Percentiles rank a stretch among this genome's conserved stretches.
phyloP scores from a whole-genome alignment of 2,888 invertebrate species.

The Eristalinus sepulchralis region DNA sequence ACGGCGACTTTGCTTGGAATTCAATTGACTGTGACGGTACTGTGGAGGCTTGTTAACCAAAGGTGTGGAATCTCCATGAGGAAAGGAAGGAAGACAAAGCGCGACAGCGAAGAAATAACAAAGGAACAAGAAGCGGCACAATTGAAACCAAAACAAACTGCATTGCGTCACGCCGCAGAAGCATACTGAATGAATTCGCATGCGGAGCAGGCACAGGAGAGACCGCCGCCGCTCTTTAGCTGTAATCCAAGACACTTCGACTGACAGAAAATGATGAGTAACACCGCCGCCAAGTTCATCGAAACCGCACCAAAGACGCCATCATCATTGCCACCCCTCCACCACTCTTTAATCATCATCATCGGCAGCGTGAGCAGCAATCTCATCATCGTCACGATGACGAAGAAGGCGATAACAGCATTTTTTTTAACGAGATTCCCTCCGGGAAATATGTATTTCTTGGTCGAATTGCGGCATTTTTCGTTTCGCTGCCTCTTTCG shows the following conservation, averaged over 20 bases:
- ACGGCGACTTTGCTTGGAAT: neutral
- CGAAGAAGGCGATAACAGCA: slow-evolving; percentile 53
- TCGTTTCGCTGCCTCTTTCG: neutral
- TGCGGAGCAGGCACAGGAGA: slow-evolving; percentile 7
- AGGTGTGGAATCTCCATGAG: neutral
- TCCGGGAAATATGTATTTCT: slow-evolving; percentile 31
- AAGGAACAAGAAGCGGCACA: slow-evolving; percentile 22
- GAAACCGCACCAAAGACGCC: slow-evolving; percentile 37
- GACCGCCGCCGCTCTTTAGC: neutral
- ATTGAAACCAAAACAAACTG: slow-evolving; percentile 43
- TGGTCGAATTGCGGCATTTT: slow-evolving; percentile 41
- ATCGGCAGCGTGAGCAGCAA: neutral
- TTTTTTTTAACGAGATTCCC: slow-evolving; percentile 58
- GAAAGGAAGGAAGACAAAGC: slow-evolving; percentile 15
- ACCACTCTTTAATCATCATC: neutral
- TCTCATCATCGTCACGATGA: slow-evolving; percentile 13
- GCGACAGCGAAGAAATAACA: neutral
- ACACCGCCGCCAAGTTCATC: slow-evolving; percentile 38
- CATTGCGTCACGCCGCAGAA: slow-evolving; percentile 44
- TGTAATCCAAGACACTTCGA: slow-evolving; percentile 22
- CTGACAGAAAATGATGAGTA: slow-evolving; percentile 23
- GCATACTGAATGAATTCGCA: slow-evolving; percentile 34
- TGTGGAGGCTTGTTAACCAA: neutral
- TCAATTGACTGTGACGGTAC: slow-evolving; percentile 4
- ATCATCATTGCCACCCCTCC: slow-evolving; percentile 18